A percentile compares a stretch with the other conserved stretches of the same genome.
phyloP scores from a whole-genome alignment of 37 sponge, comb jelly and placozoan species.

The Crambe crambe region DNA sequence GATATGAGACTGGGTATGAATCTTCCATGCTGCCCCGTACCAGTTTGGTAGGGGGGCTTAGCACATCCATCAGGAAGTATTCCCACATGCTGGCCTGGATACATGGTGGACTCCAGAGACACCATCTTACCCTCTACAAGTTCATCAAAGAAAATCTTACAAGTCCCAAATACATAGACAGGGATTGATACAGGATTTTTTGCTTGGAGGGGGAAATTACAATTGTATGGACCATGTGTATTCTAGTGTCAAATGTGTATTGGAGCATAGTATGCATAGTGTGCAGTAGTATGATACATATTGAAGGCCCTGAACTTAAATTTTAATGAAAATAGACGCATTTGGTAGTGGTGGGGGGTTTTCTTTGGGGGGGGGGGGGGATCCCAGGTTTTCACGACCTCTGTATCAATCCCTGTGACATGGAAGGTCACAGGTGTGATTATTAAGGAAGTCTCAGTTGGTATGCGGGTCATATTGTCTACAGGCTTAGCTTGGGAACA shows the following conservation, averaged over 20 bases:
- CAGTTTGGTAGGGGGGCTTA: slow-evolving; percentile 29
- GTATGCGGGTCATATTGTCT: no score
- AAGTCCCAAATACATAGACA: neutral
- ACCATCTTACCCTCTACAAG: slow-evolving; percentile 5
- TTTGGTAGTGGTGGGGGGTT: no score
- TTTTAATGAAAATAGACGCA: neutral
- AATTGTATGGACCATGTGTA: no score
- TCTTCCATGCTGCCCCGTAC: slow-evolving; percentile 20
- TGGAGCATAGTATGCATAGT: neutral
- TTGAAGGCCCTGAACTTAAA: neutral
- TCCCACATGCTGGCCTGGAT: slow-evolving; percentile 54
- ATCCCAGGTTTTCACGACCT: no score
- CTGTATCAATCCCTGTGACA: no score
- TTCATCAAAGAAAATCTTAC: neutral
- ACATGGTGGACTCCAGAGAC: slow-evolving; percentile 42
- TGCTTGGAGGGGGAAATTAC: no score
- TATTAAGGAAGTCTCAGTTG: no score
- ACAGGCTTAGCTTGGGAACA: no score
- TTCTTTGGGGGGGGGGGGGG: no score
- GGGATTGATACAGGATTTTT: no score
- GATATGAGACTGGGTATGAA: slow-evolving; percentile 18
- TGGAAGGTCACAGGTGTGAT: no score
- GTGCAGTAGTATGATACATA: no score
- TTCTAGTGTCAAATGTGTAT: neutral
- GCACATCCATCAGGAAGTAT: slow-evolving; percentile 35